Evolutionary conservation across 2,888 invertebrate genomes (phyloP).

Genomic region (Margaritifera margaritifera): DNA sequence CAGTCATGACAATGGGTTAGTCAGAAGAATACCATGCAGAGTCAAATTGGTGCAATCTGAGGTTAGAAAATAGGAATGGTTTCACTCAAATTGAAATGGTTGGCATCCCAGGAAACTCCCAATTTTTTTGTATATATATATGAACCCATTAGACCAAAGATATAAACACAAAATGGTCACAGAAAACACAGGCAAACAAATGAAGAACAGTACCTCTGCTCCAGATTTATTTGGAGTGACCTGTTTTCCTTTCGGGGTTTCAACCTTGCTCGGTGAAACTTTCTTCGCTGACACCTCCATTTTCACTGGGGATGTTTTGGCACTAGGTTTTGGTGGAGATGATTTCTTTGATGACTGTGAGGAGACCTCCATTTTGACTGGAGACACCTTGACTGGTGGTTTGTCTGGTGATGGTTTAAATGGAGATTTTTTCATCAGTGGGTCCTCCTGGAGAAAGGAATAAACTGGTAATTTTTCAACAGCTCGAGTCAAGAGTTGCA

Average conservation of each 20-base stretch:
- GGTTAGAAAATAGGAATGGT: no score
- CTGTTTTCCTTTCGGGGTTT: conserved; percentile 28
- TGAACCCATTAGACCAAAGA: neutral
- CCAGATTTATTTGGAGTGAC: conserved; percentile 11
- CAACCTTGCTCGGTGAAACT: conserved; percentile 21
- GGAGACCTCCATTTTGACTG: conserved; percentile 14
- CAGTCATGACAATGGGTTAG: no score
- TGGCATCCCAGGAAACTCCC: no score
- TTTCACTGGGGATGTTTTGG: conserved; percentile 22
- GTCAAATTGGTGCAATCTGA: no score
- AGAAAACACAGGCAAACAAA: neutral
- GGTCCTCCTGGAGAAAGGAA: neutral
- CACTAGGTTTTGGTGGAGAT: conserved; percentile 16
- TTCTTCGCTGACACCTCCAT: conserved; percentile 19
- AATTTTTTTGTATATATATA: no score
- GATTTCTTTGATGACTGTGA: conserved; percentile 15
- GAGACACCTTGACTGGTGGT: conserved; percentile 28
- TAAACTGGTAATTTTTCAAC: neutral
- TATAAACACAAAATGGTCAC: neutral
- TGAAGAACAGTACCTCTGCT: conserved; percentile 4
- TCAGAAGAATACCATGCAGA: no score
- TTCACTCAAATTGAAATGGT: neutral
- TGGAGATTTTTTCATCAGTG: neutral
- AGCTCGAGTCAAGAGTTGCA: no score
- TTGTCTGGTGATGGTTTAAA: conserved; percentile 21